Base-by-base conservation (phyloP, 2,888 invertebrate genomes). In the Amitus sp. region DNA sequence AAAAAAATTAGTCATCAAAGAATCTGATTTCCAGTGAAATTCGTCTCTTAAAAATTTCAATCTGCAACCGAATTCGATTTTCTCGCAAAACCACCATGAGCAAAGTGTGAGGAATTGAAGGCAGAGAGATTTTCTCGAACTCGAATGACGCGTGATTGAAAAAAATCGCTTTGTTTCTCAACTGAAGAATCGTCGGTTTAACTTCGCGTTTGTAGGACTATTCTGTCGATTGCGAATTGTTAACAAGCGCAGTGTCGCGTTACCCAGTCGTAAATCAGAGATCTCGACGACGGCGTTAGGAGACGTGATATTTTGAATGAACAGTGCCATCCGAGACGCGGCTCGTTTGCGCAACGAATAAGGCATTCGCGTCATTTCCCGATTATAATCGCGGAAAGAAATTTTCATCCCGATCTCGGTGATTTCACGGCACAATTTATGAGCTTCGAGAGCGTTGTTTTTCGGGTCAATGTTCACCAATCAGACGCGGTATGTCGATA, bases 401-500 rank as follows among this genome's bases (percentile, higher is more conserved):
- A n/a, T n/a, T n/a, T n/a, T 10, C 39, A 39, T 39, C 12, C 7
- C 39, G 39, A 17, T 18, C 17, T 18, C n/a, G n/a, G n/a, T n/a
- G n/a, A n/a, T 39, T 39, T 42, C 42, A 5, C 19, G 19, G 10
- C n/a, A 18, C 19, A 17, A 6, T 13, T 17, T 17, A 15, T 10
- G 13, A 7, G 39, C 4, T 12, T 4, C 39, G 39, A 2, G 17
- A 2, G 30, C 43, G 19, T 46, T 45, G 54, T 49, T 37, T 49
- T 48, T 47, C 54, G 50, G 15, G 45, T 51, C 47, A 43, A 48
- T 52, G 53, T 19, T 49, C 53, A 53, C 53, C 49, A 53, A 54
- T 42, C 46, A 52, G n/a, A n/a, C n/a, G n/a, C n/a, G n/a, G n/a
- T n/a, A n/a, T 20, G 42, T 6, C 39, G 9, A 39, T 48, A 52